Percentiles rank a stretch among this genome's conserved stretches.
Conservation (phyloP, 2,888 invertebrate genomes). For the Brenthis ino region DNA sequence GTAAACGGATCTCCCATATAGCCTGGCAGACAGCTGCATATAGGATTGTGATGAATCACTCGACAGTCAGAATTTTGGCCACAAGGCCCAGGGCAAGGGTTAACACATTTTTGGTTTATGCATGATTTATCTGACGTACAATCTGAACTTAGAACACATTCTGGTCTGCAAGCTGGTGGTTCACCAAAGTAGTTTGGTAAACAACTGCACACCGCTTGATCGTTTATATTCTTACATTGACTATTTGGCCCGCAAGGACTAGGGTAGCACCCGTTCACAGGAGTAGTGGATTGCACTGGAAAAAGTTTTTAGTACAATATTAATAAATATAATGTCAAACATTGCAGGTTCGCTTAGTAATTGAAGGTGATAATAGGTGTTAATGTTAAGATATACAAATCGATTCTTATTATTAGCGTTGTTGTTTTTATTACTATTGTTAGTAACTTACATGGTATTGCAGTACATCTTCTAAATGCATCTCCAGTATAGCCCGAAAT, state of each 20-base stretch:
- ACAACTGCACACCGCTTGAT: constrained; percentile 87
- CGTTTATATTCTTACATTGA: constrained; percentile 81
- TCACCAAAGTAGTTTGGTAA: constrained; percentile 85
- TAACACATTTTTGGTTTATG: constrained; percentile 85
- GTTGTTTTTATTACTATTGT: constrained; percentile 5
- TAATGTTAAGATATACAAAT: constrained; percentile 15
- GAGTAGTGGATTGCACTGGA: constrained; percentile 69
- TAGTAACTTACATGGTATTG: constrained; percentile 61
- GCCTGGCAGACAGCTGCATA: constrained; percentile 85
- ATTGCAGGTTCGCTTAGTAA: too few relatives aligned
- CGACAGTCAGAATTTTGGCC: constrained; percentile 87
- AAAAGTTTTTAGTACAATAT: constrained; percentile 27
- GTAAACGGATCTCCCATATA: constrained; percentile 85
- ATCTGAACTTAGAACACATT: constrained; percentile 86
- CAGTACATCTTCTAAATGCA: constrained; percentile 79
- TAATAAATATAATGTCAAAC: too few relatives aligned
- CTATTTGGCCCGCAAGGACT: constrained; percentile 85
- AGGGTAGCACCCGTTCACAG: constrained; percentile 78
- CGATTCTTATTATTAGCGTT: constrained; percentile 2
- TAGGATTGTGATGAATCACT: constrained; percentile 87
- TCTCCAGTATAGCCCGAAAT: constrained; percentile 84
- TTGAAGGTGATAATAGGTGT: too few relatives aligned
- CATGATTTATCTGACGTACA: constrained; percentile 85
- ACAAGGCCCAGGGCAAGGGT: constrained; percentile 88
- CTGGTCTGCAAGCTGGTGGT: constrained; percentile 86